Evolutionary conservation across 2,888 invertebrate genomes (phyloP).

Genomic region (Eilema depressum): DNA sequence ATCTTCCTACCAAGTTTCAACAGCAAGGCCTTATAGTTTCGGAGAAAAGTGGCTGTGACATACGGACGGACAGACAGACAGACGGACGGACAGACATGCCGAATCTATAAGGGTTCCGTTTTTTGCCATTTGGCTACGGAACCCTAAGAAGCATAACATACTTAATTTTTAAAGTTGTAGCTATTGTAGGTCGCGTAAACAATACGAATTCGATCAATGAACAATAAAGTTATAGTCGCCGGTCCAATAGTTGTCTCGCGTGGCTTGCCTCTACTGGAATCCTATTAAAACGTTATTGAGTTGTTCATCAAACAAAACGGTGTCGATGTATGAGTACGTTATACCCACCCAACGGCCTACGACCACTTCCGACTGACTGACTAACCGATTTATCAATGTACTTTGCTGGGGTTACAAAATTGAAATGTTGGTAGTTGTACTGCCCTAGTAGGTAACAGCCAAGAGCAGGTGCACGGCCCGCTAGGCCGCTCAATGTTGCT

Average conservation of each 20-base stretch:
- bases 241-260: conserved; percentile 71
- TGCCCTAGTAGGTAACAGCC: not conserved
- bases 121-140: no score
- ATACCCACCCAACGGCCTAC: conserved; percentile 59
- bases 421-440: not conserved
- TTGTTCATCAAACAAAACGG: conserved; percentile 72
- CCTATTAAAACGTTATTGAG: conserved; percentile 83
- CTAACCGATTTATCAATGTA: no score
- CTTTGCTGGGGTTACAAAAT: no score
- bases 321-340: conserved; percentile 59
- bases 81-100: no score
- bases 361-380: conserved; percentile 43
- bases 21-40: no score
- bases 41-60: no score
- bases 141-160: no score
- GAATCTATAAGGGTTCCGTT: no score
- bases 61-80: no score
- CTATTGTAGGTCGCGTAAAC: conserved; percentile 65
- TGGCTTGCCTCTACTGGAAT: conserved; percentile 77
- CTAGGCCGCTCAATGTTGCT: no score
- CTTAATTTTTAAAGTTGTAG: conserved; percentile 64
- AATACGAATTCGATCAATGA: conserved; percentile 67
- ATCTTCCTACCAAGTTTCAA: no score
- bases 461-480: not conserved
- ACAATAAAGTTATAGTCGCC: conserved; percentile 61